These are phyloP conservation scores for Kradibia gibbosae DNA, from an alignment of 1,140 invertebrate species.

Conservation along the genomic window DNA sequence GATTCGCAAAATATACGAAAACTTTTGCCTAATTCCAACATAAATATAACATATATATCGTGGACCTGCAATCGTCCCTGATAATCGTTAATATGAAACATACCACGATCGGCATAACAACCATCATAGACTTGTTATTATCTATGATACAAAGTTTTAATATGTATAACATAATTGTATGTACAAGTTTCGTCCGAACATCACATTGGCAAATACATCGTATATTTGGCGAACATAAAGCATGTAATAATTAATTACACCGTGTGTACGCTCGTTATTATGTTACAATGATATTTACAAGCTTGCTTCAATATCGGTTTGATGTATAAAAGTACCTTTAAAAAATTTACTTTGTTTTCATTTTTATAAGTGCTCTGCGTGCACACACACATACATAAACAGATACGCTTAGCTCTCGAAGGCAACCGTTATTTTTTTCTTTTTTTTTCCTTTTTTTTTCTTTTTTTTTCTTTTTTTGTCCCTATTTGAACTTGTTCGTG, in stretches of 20 bases:
- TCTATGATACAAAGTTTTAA: slow-evolving; percentile 24
- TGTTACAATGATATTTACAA: slow-evolving; percentile 65
- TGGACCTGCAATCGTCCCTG: not conserved
- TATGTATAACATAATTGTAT: slow-evolving; percentile 43
- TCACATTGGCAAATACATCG: slow-evolving; percentile 61
- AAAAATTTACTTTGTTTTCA: slow-evolving; percentile 51
- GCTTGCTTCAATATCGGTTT: slow-evolving; percentile 49
- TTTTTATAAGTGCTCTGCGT: slow-evolving; percentile 37
- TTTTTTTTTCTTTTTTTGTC: not conserved
- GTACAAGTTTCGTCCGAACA: slow-evolving; percentile 57
- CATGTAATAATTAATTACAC: slow-evolving; percentile 52
- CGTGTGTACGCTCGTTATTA: slow-evolving; percentile 45
- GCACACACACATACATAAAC: no score
- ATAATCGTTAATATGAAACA: not conserved
- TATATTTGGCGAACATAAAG: slow-evolving; percentile 48
- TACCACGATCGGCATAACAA: slow-evolving; percentile 20
- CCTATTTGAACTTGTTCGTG: not conserved
- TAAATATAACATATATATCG: not conserved
- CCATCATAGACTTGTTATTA: slow-evolving; percentile 22
- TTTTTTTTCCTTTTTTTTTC: slow-evolving; percentile 9
- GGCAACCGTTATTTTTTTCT: slow-evolving; percentile 27
- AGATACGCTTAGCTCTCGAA: slow-evolving; percentile 39
- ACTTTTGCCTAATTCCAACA: slow-evolving; percentile 18
- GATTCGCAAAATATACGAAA: slow-evolving; percentile 54
- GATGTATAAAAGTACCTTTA: slow-evolving; percentile 60